Evolutionary conservation across 2,888 invertebrate genomes (phyloP).

Genomic region (Lamellibrachia satsuma): DNA sequence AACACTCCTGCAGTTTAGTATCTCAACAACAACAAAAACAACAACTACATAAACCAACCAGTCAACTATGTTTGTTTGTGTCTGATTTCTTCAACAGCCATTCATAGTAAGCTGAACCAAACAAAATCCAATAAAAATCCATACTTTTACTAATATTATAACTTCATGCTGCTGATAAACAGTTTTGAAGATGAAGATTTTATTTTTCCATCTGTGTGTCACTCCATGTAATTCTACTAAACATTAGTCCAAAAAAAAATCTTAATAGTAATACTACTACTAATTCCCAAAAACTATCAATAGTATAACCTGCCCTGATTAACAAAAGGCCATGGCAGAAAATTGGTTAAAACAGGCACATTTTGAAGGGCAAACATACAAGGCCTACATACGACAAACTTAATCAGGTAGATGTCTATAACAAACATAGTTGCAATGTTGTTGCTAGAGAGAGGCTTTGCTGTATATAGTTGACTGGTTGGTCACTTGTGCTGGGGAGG

Average conservation of each 20-base stretch:
- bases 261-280: neutral
- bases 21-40: neutral
- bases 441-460: neutral
- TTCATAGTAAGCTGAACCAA: neutral
- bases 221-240: neutral
- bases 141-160: neutral
- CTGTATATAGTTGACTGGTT: neutral
- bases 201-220: neutral
- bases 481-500: neutral
- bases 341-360: neutral
- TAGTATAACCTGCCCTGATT: neutral
- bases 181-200: neutral
- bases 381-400: neutral
- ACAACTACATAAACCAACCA: neutral
- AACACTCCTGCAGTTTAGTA: neutral
- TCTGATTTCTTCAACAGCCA: neutral
- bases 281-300: too few relatives aligned
- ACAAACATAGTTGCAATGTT: too few relatives aligned
- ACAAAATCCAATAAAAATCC: too few relatives aligned
- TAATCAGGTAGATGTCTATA: neutral
- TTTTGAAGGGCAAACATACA: neutral
- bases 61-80: neutral
- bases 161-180: neutral
- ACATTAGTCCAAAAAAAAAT: neutral
- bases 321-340: neutral